Evolutionary conservation across 2,888 invertebrate genomes (phyloP).

Genomic region (Psylliodes chrysocephalus): DNA sequence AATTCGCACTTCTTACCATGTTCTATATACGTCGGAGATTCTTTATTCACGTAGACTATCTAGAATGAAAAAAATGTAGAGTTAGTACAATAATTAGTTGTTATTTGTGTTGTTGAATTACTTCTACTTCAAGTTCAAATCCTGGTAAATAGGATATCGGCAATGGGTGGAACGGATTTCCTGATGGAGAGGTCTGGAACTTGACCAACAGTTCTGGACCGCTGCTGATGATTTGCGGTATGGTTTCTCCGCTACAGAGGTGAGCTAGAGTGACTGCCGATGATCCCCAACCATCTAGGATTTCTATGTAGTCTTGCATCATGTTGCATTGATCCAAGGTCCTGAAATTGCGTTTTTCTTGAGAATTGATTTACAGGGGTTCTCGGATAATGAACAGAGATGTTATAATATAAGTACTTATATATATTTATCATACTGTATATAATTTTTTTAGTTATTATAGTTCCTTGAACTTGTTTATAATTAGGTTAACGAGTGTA

Average conservation of each 20-base stretch:
- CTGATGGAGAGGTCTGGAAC: slow-evolving; percentile 84
- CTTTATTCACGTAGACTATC: slow-evolving; percentile 80
- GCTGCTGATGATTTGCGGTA: slow-evolving; percentile 82
- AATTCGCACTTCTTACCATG: slow-evolving; percentile 81
- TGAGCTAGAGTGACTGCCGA: slow-evolving; percentile 79
- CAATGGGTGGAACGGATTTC: slow-evolving; percentile 83
- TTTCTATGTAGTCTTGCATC: slow-evolving; percentile 83
- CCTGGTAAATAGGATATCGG: slow-evolving; percentile 82
- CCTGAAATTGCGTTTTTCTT: no score
- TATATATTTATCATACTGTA: no score
- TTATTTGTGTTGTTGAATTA: slow-evolving; percentile 57
- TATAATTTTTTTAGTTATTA: no score
- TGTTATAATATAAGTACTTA: no score
- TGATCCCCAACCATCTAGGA: slow-evolving; percentile 80
- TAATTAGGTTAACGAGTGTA: no score
- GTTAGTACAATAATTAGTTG: background rate
- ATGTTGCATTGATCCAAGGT: slow-evolving; percentile 86
- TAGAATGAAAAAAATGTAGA: slow-evolving; percentile 57
- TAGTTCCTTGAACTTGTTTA: no score
- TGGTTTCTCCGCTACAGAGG: slow-evolving; percentile 84
- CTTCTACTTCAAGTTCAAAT: slow-evolving; percentile 85
- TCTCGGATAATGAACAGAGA: no score
- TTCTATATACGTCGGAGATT: slow-evolving; percentile 79
- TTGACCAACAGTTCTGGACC: slow-evolving; percentile 82
- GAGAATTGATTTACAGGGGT: no score